phyloP scores from a whole-genome alignment of 30 jellyfish, hydroid and myxozoan species.

The Turritopsis dohrnii region DNA sequence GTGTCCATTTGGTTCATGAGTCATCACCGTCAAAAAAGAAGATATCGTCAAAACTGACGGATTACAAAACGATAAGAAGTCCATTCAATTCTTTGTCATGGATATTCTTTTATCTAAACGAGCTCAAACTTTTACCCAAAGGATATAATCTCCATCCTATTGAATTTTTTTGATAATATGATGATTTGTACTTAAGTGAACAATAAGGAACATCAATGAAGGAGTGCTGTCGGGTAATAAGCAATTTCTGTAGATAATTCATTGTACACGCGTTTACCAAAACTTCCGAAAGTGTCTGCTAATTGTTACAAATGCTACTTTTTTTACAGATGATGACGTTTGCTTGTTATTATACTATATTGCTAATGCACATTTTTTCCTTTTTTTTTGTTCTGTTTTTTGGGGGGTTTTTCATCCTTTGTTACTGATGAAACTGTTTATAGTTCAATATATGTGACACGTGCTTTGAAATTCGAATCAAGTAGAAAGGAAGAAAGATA shows the following conservation, averaged over 20 bases:
- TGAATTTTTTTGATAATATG: neutral
- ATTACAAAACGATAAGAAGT: neutral
- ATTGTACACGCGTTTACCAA: neutral
- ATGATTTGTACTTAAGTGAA: neutral
- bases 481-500: neutral
- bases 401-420: neutral
- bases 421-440: neutral
- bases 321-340: too few species aligned
- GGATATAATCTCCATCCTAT: neutral
- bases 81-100: neutral
- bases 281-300: neutral
- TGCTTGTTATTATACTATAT: too few species aligned
- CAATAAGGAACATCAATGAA: neutral
- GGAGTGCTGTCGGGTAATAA: neutral
- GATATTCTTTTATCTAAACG: neutral
- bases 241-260: neutral
- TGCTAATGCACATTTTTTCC: too few species aligned
- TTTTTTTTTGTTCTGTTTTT: too few species aligned
- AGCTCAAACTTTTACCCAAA: neutral
- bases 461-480: neutral
- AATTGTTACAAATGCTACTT: neutral
- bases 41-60: neutral
- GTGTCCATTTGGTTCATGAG: neutral
- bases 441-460: neutral
- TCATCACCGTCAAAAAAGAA: too few species aligned